A percentile compares a stretch with the other conserved stretches of the same genome.
These are phyloP conservation scores for Lordiphosa collinella DNA, from an alignment of 1,140 invertebrate genomes.

Conservation along the genomic window DNA sequence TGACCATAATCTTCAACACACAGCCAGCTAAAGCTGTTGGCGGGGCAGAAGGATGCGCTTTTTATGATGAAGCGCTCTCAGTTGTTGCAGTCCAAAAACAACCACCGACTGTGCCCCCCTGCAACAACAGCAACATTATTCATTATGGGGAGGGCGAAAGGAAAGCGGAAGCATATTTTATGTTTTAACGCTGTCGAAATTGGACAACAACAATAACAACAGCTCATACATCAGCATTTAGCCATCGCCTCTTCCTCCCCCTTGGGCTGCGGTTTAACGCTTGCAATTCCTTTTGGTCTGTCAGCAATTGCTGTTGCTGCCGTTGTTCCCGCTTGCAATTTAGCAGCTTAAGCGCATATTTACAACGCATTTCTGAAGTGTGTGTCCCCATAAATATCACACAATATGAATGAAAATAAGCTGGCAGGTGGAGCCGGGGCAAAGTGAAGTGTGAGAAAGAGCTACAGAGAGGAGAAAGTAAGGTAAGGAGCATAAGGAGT, in stretches of 20 bases:
- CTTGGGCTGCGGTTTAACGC: constrained; percentile 68
- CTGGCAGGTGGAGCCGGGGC: constrained; percentile 41
- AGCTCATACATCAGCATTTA: constrained; percentile 78
- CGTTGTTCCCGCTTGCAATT: constrained; percentile 56
- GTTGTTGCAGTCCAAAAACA: constrained; percentile 59
- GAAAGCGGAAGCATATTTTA: constrained; percentile 74
- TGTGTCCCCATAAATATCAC: constrained; percentile 49
- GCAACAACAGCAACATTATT: constrained; percentile 63
- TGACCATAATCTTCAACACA: constrained; percentile 74
- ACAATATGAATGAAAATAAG: constrained; percentile 39
- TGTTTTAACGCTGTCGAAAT: constrained; percentile 78
- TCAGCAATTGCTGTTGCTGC: constrained; percentile 55
- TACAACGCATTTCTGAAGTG: constrained; percentile 65
- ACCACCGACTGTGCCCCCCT: constrained; percentile 39
- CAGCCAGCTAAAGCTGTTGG: constrained; percentile 16
- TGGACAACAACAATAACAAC: constrained; percentile 48
- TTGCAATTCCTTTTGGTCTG: constrained; percentile 61
- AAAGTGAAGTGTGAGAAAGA: constrained; percentile 6
- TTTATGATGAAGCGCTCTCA: constrained; percentile 68
- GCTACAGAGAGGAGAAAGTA: constrained; percentile 8
- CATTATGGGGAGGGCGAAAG: constrained; percentile 40
- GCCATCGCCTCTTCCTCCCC: constrained; percentile 1
- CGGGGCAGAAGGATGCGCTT: constrained; percentile 63
- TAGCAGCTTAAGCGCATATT: constrained; percentile 71
- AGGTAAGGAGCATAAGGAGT: constrained; percentile 25